These are phyloP conservation scores for Caenorhabditis brenneri DNA, from an alignment of 1,140 invertebrate genomes.

Conservation along the genomic window DNA sequence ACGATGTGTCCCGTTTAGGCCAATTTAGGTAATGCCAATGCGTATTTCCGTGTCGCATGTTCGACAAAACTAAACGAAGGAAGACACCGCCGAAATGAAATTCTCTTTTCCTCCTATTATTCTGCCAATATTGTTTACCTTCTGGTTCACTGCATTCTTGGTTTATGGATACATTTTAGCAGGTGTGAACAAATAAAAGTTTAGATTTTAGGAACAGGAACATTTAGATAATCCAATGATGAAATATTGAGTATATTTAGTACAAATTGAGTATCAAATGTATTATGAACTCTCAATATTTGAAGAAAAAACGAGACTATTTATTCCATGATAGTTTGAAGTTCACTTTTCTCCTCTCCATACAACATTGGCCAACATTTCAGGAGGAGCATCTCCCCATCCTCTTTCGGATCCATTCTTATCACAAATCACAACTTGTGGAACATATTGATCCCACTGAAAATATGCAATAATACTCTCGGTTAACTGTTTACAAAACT, in stretches of 20 bases:
- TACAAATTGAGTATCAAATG: too few species aligned
- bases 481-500: background rate
- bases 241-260: too few species aligned
- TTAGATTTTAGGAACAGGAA: too few species aligned
- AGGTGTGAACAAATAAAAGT: too few species aligned
- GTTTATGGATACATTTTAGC: too few species aligned
- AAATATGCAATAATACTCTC: background rate
- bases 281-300: too few species aligned
- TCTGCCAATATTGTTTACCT: too few species aligned
- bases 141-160: too few species aligned
- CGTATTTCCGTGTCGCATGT: background rate
- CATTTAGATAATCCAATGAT: too few species aligned
- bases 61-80: background rate
- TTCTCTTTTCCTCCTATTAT: background rate
- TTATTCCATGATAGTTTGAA: too few species aligned
- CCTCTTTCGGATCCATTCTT: background rate
- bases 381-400: background rate
- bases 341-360: too few species aligned
- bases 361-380: slow-evolving; percentile 7
- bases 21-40: slow-evolving; percentile 39
- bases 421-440: background rate
- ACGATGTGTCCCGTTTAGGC: slow-evolving; percentile 1
- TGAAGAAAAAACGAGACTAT: too few species aligned
- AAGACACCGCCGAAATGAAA: background rate
- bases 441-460: slow-evolving; percentile 9